A percentile compares a stretch with the other conserved stretches of the same genome.
phyloP scores from a whole-genome alignment of 1,140 invertebrate species.

The Nylanderia fulva region DNA sequence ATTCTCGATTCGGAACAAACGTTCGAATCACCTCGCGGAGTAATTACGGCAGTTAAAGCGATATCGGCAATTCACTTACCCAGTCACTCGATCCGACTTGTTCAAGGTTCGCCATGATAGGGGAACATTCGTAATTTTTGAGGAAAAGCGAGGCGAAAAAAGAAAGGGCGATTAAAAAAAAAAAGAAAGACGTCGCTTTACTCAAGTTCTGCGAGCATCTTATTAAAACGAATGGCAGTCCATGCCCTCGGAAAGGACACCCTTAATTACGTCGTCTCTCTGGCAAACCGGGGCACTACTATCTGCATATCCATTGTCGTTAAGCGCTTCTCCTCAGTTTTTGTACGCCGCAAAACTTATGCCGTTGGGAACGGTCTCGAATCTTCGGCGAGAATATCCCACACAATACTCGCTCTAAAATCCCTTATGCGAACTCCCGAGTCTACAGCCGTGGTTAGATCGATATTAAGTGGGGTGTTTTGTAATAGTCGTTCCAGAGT shows the following conservation, averaged over 20 bases:
- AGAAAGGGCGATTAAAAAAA: conserved; percentile 1
- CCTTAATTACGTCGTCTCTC: conserved; percentile 61
- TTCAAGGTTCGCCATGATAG: not conserved
- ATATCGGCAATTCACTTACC: conserved; percentile 48
- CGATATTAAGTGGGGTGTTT: conserved; percentile 51
- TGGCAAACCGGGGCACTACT: conserved; percentile 44
- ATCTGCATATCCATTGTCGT: conserved; percentile 60
- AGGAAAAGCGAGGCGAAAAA: not conserved
- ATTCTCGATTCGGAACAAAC: conserved; percentile 38
- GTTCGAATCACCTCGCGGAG: conserved; percentile 40
- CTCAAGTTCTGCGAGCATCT: conserved; percentile 45
- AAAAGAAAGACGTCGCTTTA: conserved; percentile 1
- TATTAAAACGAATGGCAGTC: conserved; percentile 59
- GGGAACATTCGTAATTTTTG: conserved; percentile 40
- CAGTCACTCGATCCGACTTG: not conserved
- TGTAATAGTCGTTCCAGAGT: conserved; percentile 30
- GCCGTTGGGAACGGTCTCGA: conserved; percentile 34
- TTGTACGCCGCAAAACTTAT: conserved; percentile 36
- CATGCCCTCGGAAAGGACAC: conserved; percentile 44
- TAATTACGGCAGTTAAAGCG: conserved; percentile 71
- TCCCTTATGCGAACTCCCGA: conserved; percentile 10
- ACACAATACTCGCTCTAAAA: conserved; percentile 48
- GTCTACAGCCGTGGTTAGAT: conserved; percentile 8
- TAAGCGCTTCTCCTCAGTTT: conserved; percentile 54
- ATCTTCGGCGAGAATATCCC: conserved; percentile 33